Base-by-base conservation (phyloP, 2,888 invertebrate genomes). In the Ennomos quercinarius region DNA sequence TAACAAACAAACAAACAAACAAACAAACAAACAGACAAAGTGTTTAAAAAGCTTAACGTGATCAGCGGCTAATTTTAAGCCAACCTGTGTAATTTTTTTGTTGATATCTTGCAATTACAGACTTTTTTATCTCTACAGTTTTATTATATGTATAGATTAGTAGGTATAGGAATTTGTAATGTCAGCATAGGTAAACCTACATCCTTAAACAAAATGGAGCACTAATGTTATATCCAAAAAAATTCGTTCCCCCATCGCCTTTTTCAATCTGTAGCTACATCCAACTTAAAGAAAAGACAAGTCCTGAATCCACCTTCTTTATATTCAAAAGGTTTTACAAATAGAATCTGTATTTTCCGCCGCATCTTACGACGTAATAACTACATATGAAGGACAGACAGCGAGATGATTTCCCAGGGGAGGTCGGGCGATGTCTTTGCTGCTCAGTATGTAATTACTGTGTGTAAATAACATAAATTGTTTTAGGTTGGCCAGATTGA, bases 361-460 rank as follows among this genome's bases (percentile, higher is more conserved):
- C 71, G 62, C 64, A 70, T 76, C 74, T 74, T 74, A 64, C 56
- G 71, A 64, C 62, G 78, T 73, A 72, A 78, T 80, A 79, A 76
- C 75, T 67, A 71, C 73, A 68, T 77, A 65, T 73, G 75, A 73
- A 68, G 68, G 76, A 71, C 73, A 72, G 67, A 53, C 50, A 61
- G 51, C 34, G 43, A 42, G 59, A 37, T 75, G 74, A 78, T 80
- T 80, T 78, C 80, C 80, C 78, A 37, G 5, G 76, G 70, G 78
- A 47, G 5, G 11, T 2, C 36, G 43, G 56, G 42, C 49, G 52
- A 68, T 63, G 68, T 72, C 75, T 73, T 64, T 67, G 63, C 57
- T 55, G 61, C 64, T 56, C 39, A 56, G 38, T 48, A 59, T 61
- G 73, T 77, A 77, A 79, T 79, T 77, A 79, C 66, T 65, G 63